These are phyloP conservation scores for Ctenomys sociabilis DNA, from an alignment of 2,113 vertebrate species.

Conservation along the genomic window DNA sequence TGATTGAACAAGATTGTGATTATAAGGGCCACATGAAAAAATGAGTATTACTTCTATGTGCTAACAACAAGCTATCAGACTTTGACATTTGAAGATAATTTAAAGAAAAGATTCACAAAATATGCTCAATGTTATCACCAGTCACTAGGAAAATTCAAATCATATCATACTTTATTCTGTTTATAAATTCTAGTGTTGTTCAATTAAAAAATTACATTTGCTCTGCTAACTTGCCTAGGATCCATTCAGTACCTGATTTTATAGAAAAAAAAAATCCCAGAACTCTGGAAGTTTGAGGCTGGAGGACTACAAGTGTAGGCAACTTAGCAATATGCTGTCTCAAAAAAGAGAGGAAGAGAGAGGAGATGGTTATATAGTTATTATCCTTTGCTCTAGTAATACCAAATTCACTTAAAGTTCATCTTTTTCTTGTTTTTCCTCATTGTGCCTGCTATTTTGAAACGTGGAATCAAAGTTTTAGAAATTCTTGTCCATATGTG, in stretches of 20 bases:
- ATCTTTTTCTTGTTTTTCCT: background rate
- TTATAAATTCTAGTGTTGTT: background rate
- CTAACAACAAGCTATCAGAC: background rate
- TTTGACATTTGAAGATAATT: background rate
- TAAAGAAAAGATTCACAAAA: constrained; percentile 2
- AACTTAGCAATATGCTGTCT: background rate
- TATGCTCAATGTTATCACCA: background rate
- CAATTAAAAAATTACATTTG: background rate
- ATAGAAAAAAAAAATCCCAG: background rate
- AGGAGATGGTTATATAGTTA: background rate
- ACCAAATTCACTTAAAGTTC: background rate
- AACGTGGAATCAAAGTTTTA: background rate
- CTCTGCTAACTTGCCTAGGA: background rate
- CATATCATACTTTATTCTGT: background rate
- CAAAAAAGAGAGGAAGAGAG: background rate
- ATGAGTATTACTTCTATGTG: background rate
- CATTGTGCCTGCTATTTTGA: background rate
- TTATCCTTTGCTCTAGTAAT: background rate
- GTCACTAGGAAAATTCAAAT: background rate
- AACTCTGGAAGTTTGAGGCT: background rate
- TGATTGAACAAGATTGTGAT: background rate
- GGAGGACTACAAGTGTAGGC: background rate
- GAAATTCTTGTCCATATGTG: background rate
- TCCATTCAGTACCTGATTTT: background rate
- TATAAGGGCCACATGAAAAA: background rate